Percentiles rank a stretch among this genome's conserved stretches.
Evolutionary conservation across 23 tunicate genomes (phyloP).

Genomic region (Oikopleura dioica): DNA sequence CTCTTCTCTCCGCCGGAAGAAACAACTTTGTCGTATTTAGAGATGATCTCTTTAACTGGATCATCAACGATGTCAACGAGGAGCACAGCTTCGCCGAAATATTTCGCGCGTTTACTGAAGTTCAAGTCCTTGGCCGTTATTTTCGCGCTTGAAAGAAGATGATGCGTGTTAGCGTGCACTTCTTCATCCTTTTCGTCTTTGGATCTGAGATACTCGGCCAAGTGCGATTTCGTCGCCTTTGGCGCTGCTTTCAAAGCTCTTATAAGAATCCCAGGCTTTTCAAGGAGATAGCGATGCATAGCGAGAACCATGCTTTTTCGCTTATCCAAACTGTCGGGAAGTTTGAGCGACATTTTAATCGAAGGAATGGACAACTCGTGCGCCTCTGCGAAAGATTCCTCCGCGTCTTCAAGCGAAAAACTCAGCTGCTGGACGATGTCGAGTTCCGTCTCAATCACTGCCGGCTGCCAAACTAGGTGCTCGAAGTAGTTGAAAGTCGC

Average conservation of each 20-base stretch:
- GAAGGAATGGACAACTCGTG: neutral
- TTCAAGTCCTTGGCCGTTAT: too few relatives aligned
- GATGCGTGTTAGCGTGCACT: too few relatives aligned
- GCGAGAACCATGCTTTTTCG: constrained; percentile 28
- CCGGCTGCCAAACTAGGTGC: constrained; percentile 2
- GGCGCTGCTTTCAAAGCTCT: constrained; percentile 86
- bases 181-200: too few relatives aligned
- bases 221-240: constrained; percentile 38
- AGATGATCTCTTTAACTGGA: too few relatives aligned
- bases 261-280: too few relatives aligned
- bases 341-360: neutral
- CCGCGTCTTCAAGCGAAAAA: neutral
- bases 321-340: neutral
- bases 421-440: constrained; percentile 4
- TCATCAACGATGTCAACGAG: too few relatives aligned
- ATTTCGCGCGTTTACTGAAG: too few relatives aligned
- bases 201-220: constrained; percentile 24
- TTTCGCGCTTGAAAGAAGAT: too few relatives aligned
- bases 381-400: neutral
- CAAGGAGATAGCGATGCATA: constrained; percentile 23
- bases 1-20: too few relatives aligned
- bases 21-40: too few relatives aligned
- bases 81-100: too few relatives aligned
- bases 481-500: neutral
- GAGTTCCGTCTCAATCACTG: neutral